Evolutionary conservation across 2,888 invertebrate genomes (phyloP).

Genomic region (Dryomyza anilis): DNA sequence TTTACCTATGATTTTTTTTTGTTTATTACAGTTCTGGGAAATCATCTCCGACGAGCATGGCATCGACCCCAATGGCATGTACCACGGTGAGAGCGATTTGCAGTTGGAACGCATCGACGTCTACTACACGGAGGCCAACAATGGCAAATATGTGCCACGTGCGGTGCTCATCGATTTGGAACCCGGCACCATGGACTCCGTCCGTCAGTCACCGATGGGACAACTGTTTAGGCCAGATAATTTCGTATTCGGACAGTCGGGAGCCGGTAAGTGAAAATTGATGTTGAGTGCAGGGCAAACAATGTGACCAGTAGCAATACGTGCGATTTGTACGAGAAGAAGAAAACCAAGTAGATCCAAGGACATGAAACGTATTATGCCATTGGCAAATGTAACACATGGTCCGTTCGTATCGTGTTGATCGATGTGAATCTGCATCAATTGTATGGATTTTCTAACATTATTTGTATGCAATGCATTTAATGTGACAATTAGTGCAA

Average conservation of each 20-base stretch:
- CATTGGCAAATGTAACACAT: no score
- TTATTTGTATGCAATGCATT: no score
- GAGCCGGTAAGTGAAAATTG: constrained; percentile 68
- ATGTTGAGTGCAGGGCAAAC: constrained; percentile 18
- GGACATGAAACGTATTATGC: no score
- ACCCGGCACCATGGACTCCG: constrained; percentile 88
- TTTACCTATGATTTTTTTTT: not conserved
- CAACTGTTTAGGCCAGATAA: constrained; percentile 85
- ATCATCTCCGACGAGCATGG: constrained; percentile 84
- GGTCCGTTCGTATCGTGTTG: no score
- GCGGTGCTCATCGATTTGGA: constrained; percentile 87
- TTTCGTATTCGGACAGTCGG: constrained; percentile 81
- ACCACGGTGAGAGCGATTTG: constrained; percentile 73
- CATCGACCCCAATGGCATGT: constrained; percentile 74
- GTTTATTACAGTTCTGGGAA: constrained; percentile 70
- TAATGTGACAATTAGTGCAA: no score
- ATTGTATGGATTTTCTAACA: no score
- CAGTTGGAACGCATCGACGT: constrained; percentile 81
- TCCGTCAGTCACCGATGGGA: constrained; percentile 79
- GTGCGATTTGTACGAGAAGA: no score
- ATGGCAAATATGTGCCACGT: constrained; percentile 80
- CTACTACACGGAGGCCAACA: constrained; percentile 78
- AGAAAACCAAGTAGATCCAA: no score
- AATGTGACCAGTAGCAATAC: no score
- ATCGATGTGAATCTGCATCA: no score